Base-by-base conservation (phyloP, 2,113 vertebrate genomes). In the Ellobius talpinus region DNA sequence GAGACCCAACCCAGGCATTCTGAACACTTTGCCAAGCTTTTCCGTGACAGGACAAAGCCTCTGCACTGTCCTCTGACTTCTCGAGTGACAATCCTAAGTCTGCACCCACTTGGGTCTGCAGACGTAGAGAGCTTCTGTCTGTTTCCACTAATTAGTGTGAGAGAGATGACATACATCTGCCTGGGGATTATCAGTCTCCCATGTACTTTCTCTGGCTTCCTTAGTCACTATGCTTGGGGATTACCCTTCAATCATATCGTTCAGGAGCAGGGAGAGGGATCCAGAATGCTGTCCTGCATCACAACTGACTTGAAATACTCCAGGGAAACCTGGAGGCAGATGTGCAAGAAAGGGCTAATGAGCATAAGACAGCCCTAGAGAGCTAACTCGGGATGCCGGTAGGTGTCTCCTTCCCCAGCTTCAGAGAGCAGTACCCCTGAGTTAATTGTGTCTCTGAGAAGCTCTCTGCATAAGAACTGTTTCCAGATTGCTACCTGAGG, bases 51-150 rank as follows among this genome's bases (percentile, higher is more conserved):
- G 58, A 58, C 55, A 58, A 58, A 36, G 7, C 50, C 36, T 63
- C 21, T 11, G 8, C 33, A 29, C 23, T 31, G 16, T 58, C 21
- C 8, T 91, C 31, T 52, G 50, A 3, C 45, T 61, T 72, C 17
- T 66, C 39, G 13, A 74, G 39, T 1, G 39, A 66, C 24, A 61
- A 36, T 7, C 2, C 19, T 68, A 73, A 12, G 55, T 23, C 42
- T 70, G 26, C 3, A 47, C 61, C 0, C 26, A 29, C 36, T 68
- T 17, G 68, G 47, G 6, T 82, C 47, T 94, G 31, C 61, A 72
- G n/a, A 88, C 36, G 39, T 55, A 76, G 55, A 94, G 26, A 70
- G 81, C 36, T 93, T 81, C 94, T 94, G 24, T 91, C 52, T 90
- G 8, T 52, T 74, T n/a, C 36, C n/a, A n/a, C 61, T 85, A 89